Base-by-base conservation (phyloP, 92 coral and sea anemone species). In the Paramuricea clavata region DNA sequence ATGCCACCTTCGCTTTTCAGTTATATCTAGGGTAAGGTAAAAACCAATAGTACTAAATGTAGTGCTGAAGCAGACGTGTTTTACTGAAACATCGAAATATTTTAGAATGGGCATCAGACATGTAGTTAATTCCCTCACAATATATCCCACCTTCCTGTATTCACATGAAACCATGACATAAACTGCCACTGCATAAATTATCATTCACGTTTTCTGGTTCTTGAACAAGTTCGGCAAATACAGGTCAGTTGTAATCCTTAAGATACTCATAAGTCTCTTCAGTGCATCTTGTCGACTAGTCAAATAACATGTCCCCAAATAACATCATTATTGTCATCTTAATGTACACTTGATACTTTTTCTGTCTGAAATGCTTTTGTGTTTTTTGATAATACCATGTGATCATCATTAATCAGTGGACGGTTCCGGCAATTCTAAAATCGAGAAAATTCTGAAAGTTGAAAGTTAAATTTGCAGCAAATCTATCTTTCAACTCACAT, bases 181-280 rank as follows among this genome's bases (percentile, higher is more conserved):
- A 5, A 91, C 94, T 7, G 92, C 90, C 82, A 88, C 83, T n/a
- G 87, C 89, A 91, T 91, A n/a, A 56, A 5, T 26, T 33, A 74
- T 91, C 94, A 56, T 83, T 49, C 7, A 42, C 36, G 32, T 91
- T 91, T 0, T 91, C 89, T 47, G 89, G 84, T 50, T 91, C 92
- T 15, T 83, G 65, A 56, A 26, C 19, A 5, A 91, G 87, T 49
- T 54, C 76, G 0, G 59, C 92, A 84, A 76, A 83, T 0, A 91
- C 85, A 13, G 81, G 79, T 23, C 92, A 83, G 72, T 91, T 91
- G 22, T 88, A 57, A 34, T 91, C 49, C 49, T 42, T 5, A 42
- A 42, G 49, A 42, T 42, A 42, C 12, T 42, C 49, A 36, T 36
- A n/a, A n/a, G n/a, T n/a, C n/a, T n/a, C n/a, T n/a, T n/a, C n/a